These are phyloP conservation scores for Ladona fulva DNA, from an alignment of 1,140 invertebrate species.

Conservation along the genomic window DNA sequence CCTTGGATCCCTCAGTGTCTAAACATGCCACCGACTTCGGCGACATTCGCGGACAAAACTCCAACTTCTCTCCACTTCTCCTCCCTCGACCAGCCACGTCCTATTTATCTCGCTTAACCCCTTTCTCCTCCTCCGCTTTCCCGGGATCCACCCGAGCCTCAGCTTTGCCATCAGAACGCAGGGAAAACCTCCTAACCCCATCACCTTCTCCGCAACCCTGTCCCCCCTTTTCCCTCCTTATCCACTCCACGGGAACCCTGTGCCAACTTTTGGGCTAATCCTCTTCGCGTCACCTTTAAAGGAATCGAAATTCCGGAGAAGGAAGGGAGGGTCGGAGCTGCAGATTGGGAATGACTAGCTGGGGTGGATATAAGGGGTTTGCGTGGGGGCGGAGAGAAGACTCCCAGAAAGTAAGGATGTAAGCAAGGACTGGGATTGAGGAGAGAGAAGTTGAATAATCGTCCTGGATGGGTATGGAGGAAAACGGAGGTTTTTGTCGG, in stretches of 20 bases:
- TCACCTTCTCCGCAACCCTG: background rate
- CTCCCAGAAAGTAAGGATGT: background rate
- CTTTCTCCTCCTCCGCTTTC: background rate
- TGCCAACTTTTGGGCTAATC: constrained; percentile 8
- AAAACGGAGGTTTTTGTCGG: background rate
- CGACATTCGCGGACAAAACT: constrained; percentile 3
- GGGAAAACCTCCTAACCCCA: background rate
- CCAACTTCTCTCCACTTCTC: background rate
- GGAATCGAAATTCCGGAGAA: background rate
- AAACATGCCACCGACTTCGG: background rate
- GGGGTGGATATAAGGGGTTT: too few species aligned
- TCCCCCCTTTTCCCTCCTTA: background rate
- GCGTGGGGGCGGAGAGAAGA: background rate
- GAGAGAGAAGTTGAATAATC: background rate
- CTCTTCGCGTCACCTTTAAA: background rate
- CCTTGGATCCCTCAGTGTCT: background rate
- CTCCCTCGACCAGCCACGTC: background rate
- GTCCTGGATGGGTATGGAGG: background rate
- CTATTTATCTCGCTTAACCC: background rate
- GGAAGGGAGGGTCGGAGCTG: background rate
- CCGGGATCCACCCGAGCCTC: background rate
- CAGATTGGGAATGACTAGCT: background rate
- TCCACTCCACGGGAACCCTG: background rate
- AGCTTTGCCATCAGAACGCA: too few species aligned
- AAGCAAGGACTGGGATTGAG: background rate